Percentiles rank a stretch among this genome's conserved stretches.
These are phyloP conservation scores for Thoracochromis brauschi DNA, from an alignment of 2,113 vertebrate species.

Conservation along the genomic window DNA sequence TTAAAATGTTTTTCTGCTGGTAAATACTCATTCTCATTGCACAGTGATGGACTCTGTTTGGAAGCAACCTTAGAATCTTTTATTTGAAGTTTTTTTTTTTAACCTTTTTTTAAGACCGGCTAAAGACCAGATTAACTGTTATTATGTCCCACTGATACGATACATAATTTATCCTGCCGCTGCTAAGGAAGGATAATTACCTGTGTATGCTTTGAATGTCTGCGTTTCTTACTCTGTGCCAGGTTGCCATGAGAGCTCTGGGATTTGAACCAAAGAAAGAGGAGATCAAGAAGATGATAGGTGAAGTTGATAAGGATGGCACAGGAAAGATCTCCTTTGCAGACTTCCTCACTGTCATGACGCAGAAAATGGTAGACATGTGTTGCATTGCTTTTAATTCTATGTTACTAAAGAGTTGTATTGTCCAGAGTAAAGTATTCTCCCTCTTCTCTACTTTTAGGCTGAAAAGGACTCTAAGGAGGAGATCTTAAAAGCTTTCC, in stretches of 20 bases:
- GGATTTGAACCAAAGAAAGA: constrained; percentile 94
- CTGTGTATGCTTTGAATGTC: neutral
- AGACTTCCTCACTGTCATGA: constrained; percentile 86
- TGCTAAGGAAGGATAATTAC: neutral
- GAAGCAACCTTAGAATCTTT: neutral
- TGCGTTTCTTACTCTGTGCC: neutral
- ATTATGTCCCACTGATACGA: neutral
- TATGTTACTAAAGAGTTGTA: neutral
- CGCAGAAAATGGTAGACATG: constrained; percentile 85
- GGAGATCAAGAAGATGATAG: constrained; percentile 88
- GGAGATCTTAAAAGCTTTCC: constrained; percentile 93
- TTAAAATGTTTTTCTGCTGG: rapidly evolving
- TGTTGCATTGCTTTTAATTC: neutral
- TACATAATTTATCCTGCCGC: neutral
- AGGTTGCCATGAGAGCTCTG: constrained; percentile 92
- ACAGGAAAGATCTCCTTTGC: constrained; percentile 85
- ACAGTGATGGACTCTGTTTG: neutral
- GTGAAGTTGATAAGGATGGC: constrained; percentile 84
- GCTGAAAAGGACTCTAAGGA: constrained; percentile 94
- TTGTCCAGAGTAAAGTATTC: neutral
- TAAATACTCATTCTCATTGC: neutral
- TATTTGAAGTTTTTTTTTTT: neutral
- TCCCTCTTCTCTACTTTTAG: constrained; percentile 42
- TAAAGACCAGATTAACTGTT: neutral
- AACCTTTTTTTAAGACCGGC: neutral